These are phyloP conservation scores for Pygoscelis antarcticus DNA, from an alignment of 2,113 vertebrate species.

Conservation along the genomic window DNA sequence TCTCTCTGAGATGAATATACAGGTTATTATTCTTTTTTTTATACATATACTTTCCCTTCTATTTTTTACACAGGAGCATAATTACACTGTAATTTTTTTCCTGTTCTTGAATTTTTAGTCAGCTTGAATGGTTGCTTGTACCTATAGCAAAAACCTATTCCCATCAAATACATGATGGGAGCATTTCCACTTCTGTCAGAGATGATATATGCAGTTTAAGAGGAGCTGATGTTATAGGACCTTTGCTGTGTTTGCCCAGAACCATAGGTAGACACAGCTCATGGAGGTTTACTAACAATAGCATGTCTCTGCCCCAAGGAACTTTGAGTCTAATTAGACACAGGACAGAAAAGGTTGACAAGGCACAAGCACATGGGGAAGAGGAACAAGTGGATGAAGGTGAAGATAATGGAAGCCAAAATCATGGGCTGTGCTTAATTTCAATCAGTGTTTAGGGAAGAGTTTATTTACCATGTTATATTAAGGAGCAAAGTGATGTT, in stretches of 20 bases:
- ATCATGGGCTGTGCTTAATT: neutral
- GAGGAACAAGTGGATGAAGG: neutral
- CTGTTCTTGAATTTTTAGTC: neutral
- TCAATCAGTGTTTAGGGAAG: neutral
- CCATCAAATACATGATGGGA: neutral
- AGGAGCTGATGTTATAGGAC: neutral
- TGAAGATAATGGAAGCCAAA: neutral
- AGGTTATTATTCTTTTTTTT: neutral
- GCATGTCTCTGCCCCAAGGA: neutral
- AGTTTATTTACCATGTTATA: neutral
- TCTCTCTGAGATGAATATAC: neutral
- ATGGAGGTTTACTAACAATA: neutral
- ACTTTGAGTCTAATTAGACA: neutral
- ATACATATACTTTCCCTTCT: neutral
- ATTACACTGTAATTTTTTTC: neutral
- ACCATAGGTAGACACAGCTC: neutral
- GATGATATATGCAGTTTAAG: neutral
- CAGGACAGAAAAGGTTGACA: neutral
- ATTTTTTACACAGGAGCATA: neutral
- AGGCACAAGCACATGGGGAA: neutral
- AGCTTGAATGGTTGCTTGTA: neutral
- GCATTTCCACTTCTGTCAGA: neutral
- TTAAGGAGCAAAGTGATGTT: neutral
- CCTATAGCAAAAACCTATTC: neutral
- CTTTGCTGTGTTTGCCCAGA: neutral